Evolutionary conservation across 64 coral and sea anemone genomes (phyloP).

Genomic region (Montipora efflorescens): DNA sequence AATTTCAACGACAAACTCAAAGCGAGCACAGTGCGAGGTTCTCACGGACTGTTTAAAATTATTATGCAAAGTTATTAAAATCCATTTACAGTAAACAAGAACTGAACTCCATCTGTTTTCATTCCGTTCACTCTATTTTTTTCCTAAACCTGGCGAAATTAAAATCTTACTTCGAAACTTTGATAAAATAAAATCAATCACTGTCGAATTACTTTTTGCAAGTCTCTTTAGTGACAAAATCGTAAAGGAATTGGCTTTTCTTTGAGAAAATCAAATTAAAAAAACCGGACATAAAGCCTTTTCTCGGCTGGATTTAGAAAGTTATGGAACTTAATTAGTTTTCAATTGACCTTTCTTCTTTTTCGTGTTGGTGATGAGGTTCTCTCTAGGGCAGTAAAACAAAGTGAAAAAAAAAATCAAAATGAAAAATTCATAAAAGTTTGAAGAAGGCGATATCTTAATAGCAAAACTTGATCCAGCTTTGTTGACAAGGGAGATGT

Average conservation of each 20-base stretch:
- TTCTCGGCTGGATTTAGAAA: neutral
- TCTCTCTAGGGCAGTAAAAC: neutral
- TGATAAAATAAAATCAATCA: neutral
- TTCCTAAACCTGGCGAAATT: neutral
- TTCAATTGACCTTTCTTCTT: slow-evolving; percentile 23
- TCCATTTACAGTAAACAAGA: slow-evolving; percentile 51
- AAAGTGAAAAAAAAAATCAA: neutral
- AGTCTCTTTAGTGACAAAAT: neutral
- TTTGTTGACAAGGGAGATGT: slow-evolving; percentile 14
- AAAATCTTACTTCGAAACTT: neutral
- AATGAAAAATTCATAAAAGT: neutral
- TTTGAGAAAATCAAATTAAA: neutral
- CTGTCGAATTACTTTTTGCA: neutral
- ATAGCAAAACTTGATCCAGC: neutral
- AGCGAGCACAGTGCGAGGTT: slow-evolving; percentile 66
- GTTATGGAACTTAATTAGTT: slow-evolving; percentile 23
- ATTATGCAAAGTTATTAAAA: slow-evolving; percentile 75
- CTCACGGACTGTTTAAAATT: slow-evolving; percentile 85
- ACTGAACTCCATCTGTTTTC: slow-evolving; percentile 19
- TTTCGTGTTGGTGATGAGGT: neutral
- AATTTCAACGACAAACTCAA: slow-evolving; percentile 64
- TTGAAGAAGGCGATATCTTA: neutral
- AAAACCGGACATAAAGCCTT: neutral
- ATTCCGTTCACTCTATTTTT: neutral
- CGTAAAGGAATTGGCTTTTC: neutral